phyloP scores from a whole-genome alignment of 2,113 vertebrate species.

The Nycticorax nycticorax region DNA sequence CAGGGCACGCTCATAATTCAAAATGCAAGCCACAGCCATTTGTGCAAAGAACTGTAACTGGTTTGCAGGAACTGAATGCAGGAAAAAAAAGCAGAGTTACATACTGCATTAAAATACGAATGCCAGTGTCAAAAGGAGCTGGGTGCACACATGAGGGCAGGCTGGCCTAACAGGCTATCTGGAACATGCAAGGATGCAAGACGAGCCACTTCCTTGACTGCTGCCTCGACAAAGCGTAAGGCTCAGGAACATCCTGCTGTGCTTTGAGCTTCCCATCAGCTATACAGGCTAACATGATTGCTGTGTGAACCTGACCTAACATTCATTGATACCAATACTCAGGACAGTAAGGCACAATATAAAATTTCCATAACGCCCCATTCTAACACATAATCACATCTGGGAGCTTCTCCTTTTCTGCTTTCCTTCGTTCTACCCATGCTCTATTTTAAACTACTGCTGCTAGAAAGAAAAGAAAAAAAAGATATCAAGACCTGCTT shows the following conservation, averaged over 20 bases:
- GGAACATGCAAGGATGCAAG: neutral
- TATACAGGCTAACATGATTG: neutral
- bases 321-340: neutral
- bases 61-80: neutral
- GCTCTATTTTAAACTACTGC: neutral
- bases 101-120: neutral
- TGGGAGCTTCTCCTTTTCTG: neutral
- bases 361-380: neutral
- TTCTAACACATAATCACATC: neutral
- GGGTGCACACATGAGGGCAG: neutral
- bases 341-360: neutral
- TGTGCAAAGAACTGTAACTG: neutral
- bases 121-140: neutral
- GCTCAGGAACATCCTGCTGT: neutral
- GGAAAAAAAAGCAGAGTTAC: neutral
- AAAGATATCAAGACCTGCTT: neutral
- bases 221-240: neutral
- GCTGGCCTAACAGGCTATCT: neutral
- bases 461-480: neutral
- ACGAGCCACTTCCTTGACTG: neutral
- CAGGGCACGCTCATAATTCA: neutral
- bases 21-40: neutral
- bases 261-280: neutral
- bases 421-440: neutral
- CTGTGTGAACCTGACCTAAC: neutral